Base-by-base conservation (phyloP, 2,113 vertebrate genomes). In the Oncorhynchus nerka region DNA sequence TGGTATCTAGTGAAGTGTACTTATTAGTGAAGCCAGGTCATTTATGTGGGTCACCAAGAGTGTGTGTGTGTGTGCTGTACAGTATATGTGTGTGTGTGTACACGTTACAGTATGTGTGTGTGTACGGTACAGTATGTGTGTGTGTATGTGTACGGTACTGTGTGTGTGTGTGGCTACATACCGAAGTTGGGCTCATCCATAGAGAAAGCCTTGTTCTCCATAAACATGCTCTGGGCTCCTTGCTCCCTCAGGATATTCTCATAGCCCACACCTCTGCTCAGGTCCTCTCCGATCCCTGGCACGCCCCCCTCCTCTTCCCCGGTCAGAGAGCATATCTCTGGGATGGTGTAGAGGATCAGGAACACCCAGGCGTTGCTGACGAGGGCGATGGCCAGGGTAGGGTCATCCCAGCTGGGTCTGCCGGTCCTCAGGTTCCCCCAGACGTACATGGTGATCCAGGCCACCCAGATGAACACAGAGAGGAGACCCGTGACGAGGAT, bases 161-260 rank as follows among this genome's bases (percentile, higher is more conserved):
- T 51, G 1, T 22, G 5, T 15, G n/a, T 7, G 61, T 5, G 8
- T 28, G 9, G 22, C 11, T 49, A 75, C 90, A 19, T 89, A 98
- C 97, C 96, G 68, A 94, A 81, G 76, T 85, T 91, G 0, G 96
- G 94, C 67, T 99, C 97, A 0, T 99, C 97, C 97, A 98, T 94
- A 8, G 96, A 95, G 87, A 99, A 99, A 0, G 96, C 96, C 84
- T 97, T 98, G 84, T 99, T 99, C 75, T 99, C 97, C 91, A 98
- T 90, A 0, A 95, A 98, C 90, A 98, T 94, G 83, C 93, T 98
- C 79, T 93, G 94, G 39, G 93, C 75, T 39, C 90, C 92, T 84
- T 97, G 95, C 57, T 97, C 95, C 85, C 97, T 98, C 78, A 98
- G 89, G 89, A 98, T 97, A 64, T 92, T 98, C 89, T 98, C 97